phyloP scores from a whole-genome alignment of 1,140 invertebrate species.

The Zaprionus ornatus region DNA sequence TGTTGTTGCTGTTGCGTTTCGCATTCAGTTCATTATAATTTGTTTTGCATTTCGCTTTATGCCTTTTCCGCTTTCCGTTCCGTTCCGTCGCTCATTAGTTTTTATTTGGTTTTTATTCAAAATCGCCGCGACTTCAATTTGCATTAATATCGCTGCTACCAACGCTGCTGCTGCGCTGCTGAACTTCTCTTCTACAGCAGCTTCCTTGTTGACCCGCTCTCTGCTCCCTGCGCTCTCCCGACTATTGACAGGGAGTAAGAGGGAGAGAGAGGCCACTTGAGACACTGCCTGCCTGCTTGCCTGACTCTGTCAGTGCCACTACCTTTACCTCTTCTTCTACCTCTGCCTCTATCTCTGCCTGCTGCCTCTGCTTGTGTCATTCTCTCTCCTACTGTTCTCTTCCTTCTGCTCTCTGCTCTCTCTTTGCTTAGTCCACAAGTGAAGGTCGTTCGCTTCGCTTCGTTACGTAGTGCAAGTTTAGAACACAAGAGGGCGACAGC shows the following conservation, averaged over 20 bases:
- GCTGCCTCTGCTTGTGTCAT: slow-evolving; percentile 1
- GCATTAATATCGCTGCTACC: not conserved
- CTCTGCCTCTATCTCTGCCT: not conserved
- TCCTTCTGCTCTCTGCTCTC: not conserved
- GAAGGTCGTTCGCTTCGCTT: slow-evolving; percentile 49
- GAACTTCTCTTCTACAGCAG: slow-evolving; percentile 22
- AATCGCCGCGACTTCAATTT: slow-evolving; percentile 16
- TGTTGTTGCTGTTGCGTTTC: not conserved
- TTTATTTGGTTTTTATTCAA: slow-evolving; percentile 45
- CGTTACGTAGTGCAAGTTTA: slow-evolving; percentile 15
- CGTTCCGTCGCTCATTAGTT: slow-evolving; percentile 42
- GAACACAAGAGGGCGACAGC: slow-evolving; percentile 10
- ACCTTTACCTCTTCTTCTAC: not conserved
- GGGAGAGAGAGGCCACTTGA: slow-evolving; percentile 27
- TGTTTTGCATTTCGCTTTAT: slow-evolving; percentile 47
- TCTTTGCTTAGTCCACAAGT: slow-evolving; percentile 6
- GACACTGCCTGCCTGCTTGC: slow-evolving; percentile 22
- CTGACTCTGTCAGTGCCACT: not conserved
- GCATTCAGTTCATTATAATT: slow-evolving; percentile 34
- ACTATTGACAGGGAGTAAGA: not conserved
- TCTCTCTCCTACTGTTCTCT: not conserved
- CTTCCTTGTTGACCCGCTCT: slow-evolving; percentile 37
- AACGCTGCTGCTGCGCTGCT: slow-evolving; percentile 1
- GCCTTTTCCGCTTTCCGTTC: slow-evolving; percentile 42
- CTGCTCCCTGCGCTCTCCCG: slow-evolving; percentile 3